Conservation (phyloP, 2,888 invertebrate genomes). For the Boloria euphrosyne region DNA sequence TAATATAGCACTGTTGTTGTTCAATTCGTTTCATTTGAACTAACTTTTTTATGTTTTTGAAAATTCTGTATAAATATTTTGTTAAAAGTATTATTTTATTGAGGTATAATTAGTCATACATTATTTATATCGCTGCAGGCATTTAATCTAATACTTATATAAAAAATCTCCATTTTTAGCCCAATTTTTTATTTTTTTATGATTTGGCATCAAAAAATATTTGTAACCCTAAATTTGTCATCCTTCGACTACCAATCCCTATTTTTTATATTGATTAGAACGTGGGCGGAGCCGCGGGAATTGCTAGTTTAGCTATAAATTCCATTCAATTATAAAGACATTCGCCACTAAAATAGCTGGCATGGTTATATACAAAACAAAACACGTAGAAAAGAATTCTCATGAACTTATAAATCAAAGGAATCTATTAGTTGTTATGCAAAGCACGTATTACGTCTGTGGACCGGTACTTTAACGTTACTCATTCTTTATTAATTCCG, state of each 20-base stretch:
- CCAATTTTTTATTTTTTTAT: too few species aligned
- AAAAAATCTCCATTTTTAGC: too few species aligned
- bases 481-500: conserved; percentile 28
- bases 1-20: conserved; percentile 6
- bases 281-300: too few species aligned
- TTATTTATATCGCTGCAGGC: background rate
- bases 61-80: conserved; percentile 9
- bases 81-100: background rate
- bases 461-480: conserved; percentile 31
- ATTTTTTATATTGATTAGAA: too few species aligned
- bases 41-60: conserved; percentile 14
- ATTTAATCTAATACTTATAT: too few species aligned
- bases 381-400: background rate
- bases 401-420: conserved; percentile 15
- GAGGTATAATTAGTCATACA: background rate
- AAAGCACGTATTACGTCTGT: conserved; percentile 20
- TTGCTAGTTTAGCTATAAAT: too few species aligned
- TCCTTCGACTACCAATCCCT: too few species aligned
- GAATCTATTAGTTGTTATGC: conserved; percentile 27
- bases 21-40: conserved; percentile 14
- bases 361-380: background rate
- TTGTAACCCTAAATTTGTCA: too few species aligned
- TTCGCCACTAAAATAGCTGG: background rate
- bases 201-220: too few species aligned
- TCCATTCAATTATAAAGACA: too few species aligned